Evolutionary conservation across 1,140 invertebrate species (phyloP).

Genomic region (Nephila pilipes): DNA sequence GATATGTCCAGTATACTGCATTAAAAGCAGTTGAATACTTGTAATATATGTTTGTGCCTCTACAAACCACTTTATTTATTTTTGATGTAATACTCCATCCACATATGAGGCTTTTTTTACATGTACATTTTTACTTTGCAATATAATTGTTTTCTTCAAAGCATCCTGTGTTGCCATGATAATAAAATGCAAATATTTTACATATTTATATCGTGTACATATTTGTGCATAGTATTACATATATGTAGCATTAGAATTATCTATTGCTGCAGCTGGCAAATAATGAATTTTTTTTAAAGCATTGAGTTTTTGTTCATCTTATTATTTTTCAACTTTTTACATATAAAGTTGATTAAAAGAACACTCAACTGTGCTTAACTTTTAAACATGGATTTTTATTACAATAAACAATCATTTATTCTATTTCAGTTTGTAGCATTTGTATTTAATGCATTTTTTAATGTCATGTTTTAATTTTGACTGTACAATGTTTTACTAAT

Average conservation of each 20-base stretch:
- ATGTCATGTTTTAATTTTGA: neutral
- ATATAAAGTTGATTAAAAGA: no score
- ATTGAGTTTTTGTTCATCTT: neutral
- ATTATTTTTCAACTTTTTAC: neutral
- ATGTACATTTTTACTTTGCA: conserved; percentile 14
- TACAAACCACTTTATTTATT: conserved; percentile 54
- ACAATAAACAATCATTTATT: neutral
- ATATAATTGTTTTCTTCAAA: neutral
- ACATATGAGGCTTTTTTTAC: neutral
- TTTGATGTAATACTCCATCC: conserved; percentile 64
- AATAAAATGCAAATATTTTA: conserved; percentile 31
- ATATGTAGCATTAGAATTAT: neutral
- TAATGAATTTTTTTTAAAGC: no score
- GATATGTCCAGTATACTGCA: conserved; percentile 41
- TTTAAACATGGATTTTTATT: no score
- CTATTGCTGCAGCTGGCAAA: neutral
- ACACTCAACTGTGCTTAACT: no score
- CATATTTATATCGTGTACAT: conserved; percentile 29
- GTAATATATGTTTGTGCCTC: conserved; percentile 70
- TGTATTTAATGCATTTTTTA: neutral
- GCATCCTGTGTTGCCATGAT: neutral
- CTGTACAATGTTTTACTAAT: neutral
- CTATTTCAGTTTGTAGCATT: neutral
- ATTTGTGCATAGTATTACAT: conserved; percentile 51
- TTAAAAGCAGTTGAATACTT: conserved; percentile 39